Evolutionary conservation across 2,113 vertebrate genomes (phyloP).

Genomic region (Craseonycteris thonglongyai): DNA sequence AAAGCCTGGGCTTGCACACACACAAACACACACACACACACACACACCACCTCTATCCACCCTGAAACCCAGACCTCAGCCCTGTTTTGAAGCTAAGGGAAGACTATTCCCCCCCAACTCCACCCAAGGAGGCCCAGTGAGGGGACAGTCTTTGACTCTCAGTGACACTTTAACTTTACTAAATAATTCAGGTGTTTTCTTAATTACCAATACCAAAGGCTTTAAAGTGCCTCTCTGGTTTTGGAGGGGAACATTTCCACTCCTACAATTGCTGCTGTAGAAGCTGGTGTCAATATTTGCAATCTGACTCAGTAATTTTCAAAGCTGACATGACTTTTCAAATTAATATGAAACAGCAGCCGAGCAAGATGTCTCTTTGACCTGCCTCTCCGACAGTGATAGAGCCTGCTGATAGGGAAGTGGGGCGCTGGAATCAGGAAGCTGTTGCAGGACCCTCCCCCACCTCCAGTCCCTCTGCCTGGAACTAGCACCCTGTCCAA

Average conservation of each 20-base stretch:
- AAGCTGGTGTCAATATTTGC: conserved; percentile 46
- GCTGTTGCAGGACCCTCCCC: not conserved
- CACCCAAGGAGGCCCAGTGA: not conserved
- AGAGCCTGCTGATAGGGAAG: not conserved
- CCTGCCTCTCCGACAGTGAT: not conserved
- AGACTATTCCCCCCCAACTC: not conserved
- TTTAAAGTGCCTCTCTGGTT: not conserved
- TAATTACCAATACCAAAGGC: conserved; percentile 45
- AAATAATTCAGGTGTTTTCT: conserved; percentile 54
- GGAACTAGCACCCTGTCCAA: not conserved
- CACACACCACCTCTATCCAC: not conserved
- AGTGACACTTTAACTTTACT: conserved; percentile 52
- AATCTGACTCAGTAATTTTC: conserved; percentile 32
- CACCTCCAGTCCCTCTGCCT: not conserved
- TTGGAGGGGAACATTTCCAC: not conserved
- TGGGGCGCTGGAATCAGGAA: not conserved
- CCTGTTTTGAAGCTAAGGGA: not conserved
- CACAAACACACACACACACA: too few species aligned
- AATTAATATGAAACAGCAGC: conserved; percentile 5
- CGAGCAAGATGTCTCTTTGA: not conserved
- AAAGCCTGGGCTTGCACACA: not conserved
- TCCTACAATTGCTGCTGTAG: conserved; percentile 32
- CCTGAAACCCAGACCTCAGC: not conserved
- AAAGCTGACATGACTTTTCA: conserved; percentile 15
- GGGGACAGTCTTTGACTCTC: conserved; percentile 1